These are phyloP conservation scores for Acanthococcus lagerstroemiae DNA, from an alignment of 2,888 invertebrate species.

Conservation along the genomic window DNA sequence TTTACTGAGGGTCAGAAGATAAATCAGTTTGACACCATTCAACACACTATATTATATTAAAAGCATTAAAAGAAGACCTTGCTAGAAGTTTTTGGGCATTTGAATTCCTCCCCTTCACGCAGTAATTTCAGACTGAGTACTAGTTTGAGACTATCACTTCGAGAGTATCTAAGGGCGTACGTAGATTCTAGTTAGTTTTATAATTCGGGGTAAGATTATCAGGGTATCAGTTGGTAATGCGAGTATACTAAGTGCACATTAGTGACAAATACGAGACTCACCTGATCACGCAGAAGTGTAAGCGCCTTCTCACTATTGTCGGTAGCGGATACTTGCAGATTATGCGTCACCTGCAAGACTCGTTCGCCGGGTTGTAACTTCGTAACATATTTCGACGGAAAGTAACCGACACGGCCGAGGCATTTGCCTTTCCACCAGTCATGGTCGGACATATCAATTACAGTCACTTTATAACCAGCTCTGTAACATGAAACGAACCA, in stretches of 20 bases:
- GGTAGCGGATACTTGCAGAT: slow-evolving; percentile 76
- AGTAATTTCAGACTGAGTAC: too few species aligned
- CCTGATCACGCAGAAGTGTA: slow-evolving; percentile 77
- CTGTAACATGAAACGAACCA: slow-evolving; percentile 39
- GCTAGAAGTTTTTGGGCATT: not conserved
- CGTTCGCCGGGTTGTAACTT: slow-evolving; percentile 81
- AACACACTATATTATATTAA: too few species aligned
- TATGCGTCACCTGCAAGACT: slow-evolving; percentile 77
- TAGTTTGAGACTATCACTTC: too few species aligned
- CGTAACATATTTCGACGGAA: slow-evolving; percentile 90
- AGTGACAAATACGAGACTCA: slow-evolving; percentile 39
- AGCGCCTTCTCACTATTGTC: slow-evolving; percentile 53
- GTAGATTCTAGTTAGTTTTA: too few species aligned
- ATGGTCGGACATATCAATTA: slow-evolving; percentile 85
- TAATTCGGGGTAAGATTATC: too few species aligned
- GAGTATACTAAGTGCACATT: too few species aligned
- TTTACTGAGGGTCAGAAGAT: too few species aligned
- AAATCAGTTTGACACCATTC: too few species aligned
- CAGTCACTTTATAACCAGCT: slow-evolving; percentile 81
- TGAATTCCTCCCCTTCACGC: too few species aligned
- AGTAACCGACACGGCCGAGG: slow-evolving; percentile 79
- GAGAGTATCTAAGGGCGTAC: too few species aligned
- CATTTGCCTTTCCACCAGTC: slow-evolving; percentile 98
- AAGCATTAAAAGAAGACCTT: not conserved
- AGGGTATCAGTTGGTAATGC: too few species aligned